Conservation (phyloP, 2,888 invertebrate species). For the Incurvaria masculella region DNA sequence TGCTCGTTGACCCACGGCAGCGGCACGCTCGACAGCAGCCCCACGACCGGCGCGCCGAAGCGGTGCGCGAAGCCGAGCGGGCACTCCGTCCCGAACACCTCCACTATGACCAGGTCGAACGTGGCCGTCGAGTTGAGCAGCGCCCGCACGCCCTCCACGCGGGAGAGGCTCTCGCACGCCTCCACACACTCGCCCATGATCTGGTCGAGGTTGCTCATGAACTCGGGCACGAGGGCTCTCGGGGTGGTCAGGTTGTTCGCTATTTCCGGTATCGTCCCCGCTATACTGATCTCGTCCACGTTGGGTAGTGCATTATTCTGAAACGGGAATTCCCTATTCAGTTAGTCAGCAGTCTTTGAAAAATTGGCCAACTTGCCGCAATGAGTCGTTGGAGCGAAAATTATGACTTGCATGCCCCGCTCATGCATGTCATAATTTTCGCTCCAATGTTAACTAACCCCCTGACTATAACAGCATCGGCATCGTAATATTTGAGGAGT, state of each 20-base stretch:
- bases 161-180: constrained; percentile 41
- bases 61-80: constrained; percentile 53
- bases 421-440: too few species aligned
- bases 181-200: constrained; percentile 46
- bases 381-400: too few species aligned
- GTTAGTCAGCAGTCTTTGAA: too few species aligned
- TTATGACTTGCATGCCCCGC: too few species aligned
- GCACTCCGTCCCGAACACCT: constrained; percentile 57
- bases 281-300: constrained; percentile 42
- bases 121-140: constrained; percentile 34
- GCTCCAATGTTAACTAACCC: too few species aligned
- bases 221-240: constrained; percentile 37
- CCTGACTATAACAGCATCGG: too few species aligned
- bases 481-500: too few species aligned
- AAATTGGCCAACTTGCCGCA: too few species aligned
- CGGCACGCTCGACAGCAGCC: constrained; percentile 49
- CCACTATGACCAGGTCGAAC: constrained; percentile 44
- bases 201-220: constrained; percentile 39
- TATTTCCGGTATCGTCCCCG: constrained; percentile 48
- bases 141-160: constrained; percentile 33
- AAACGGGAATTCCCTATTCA: too few species aligned
- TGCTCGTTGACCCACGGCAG: constrained; percentile 56
- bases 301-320: constrained; percentile 44
- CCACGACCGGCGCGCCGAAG: constrained; percentile 53
- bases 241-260: constrained; percentile 38